Percentiles rank a stretch among this genome's conserved stretches.
Evolutionary conservation across 2,888 invertebrate species (phyloP).

Genomic region (Lepetodrilus schrolli): DNA sequence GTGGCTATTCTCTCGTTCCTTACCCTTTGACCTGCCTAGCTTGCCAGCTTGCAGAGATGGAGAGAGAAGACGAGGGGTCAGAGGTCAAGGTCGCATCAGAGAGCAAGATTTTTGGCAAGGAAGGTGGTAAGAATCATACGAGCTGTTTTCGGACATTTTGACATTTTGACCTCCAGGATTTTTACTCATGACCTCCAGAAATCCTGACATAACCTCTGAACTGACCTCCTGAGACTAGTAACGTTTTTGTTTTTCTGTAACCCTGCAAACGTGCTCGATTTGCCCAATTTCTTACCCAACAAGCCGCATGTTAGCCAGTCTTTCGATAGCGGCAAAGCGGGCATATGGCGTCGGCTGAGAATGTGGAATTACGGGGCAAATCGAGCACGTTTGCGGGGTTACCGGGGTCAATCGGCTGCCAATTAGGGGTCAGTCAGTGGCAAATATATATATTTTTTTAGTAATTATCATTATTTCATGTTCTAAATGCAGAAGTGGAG

Average conservation of each 20-base stretch:
- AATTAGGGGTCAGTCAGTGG: too few relatives aligned
- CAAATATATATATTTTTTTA: too few relatives aligned
- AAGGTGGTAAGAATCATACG: neutral
- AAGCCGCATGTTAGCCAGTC: neutral
- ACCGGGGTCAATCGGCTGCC: too few relatives aligned
- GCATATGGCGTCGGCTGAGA: too few relatives aligned
- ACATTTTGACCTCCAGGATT: neutral
- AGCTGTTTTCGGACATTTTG: neutral
- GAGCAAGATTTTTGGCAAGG: neutral
- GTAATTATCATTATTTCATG: too few relatives aligned
- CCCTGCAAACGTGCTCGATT: too few relatives aligned
- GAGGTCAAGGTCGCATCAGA: neutral
- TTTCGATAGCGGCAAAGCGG: constrained; percentile 13
- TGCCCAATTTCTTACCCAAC: too few relatives aligned
- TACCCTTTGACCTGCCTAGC: constrained; percentile 71
- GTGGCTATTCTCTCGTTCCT: constrained; percentile 70
- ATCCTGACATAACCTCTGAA: too few relatives aligned
- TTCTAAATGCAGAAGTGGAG: neutral
- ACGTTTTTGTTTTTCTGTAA: neutral
- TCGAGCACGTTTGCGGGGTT: too few relatives aligned
- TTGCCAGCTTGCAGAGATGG: constrained; percentile 40
- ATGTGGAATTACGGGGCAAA: too few relatives aligned
- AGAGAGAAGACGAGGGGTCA: neutral
- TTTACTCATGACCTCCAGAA: neutral
- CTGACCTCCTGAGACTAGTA: too few relatives aligned